Conservation (phyloP, 2,888 invertebrate genomes). For the Barypeithes pellucidus region DNA sequence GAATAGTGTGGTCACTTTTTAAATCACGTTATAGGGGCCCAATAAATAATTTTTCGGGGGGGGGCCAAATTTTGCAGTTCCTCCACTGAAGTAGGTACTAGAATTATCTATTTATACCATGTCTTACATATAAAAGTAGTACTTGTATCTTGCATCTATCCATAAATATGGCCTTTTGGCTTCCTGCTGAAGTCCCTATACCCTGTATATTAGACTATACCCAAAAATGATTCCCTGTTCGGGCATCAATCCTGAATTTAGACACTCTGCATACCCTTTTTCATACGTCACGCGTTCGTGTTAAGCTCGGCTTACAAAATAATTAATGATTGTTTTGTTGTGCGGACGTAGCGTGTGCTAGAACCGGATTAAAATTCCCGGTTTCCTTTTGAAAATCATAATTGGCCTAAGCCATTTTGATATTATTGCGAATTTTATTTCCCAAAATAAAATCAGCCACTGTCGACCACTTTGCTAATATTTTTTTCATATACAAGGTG, state of each 20-base stretch:
- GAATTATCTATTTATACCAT: no score
- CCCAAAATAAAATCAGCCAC: not conserved
- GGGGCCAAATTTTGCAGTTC: no score
- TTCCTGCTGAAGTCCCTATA: no score
- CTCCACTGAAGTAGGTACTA: no score
- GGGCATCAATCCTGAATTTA: conserved; percentile 8
- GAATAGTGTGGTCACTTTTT: no score
- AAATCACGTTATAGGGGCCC: no score
- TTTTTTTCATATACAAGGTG: no score
- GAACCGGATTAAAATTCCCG: conserved; percentile 29
- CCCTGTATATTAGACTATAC: not conserved
- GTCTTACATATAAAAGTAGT: no score
- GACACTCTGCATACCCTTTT: conserved; percentile 9
- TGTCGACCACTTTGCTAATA: no score
- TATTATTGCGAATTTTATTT: conserved; percentile 14
- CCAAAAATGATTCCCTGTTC: not conserved
- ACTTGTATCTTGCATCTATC: no score
- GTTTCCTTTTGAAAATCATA: conserved; percentile 15
- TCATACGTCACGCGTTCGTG: conserved; percentile 16
- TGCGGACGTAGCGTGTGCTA: conserved; percentile 26
- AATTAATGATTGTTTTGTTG: conserved; percentile 33
- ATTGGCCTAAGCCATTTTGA: conserved; percentile 1
- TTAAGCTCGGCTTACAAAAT: conserved; percentile 11
- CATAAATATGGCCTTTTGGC: no score
- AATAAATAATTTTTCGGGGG: no score